Evolutionary conservation across 2,797 vertebrate species (phyloP).

Genomic region (Choloepus didactylus): DNA sequence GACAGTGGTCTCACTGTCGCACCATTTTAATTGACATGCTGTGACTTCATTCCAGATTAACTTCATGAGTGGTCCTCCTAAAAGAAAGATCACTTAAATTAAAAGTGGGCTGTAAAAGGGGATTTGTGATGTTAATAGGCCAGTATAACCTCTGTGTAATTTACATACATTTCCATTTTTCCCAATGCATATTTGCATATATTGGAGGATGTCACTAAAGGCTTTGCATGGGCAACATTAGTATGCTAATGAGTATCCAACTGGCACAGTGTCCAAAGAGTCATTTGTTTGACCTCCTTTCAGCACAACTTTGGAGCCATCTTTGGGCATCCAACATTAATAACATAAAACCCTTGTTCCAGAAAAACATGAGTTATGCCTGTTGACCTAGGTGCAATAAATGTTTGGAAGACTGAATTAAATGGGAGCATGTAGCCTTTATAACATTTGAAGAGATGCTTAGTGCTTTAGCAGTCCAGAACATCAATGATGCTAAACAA

Average conservation of each 20-base stretch:
- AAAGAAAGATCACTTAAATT: slow-evolving; percentile 83
- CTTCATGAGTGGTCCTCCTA: slow-evolving; percentile 81
- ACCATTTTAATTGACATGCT: slow-evolving; percentile 82
- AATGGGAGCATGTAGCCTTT: not conserved
- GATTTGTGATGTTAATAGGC: slow-evolving; percentile 82
- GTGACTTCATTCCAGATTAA: slow-evolving; percentile 84
- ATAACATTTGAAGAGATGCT: not conserved
- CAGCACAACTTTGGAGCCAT: slow-evolving; percentile 58
- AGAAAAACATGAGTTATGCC: not conserved
- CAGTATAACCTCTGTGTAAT: slow-evolving; percentile 79
- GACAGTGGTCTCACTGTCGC: slow-evolving; percentile 75
- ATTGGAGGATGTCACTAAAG: slow-evolving; percentile 73
- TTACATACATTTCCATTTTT: slow-evolving; percentile 84
- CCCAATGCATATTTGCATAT: slow-evolving; percentile 78
- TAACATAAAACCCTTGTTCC: slow-evolving; percentile 46
- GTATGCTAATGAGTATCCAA: slow-evolving; percentile 78
- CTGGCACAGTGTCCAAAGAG: slow-evolving; percentile 77
- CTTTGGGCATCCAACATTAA: slow-evolving; percentile 44
- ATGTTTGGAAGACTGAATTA: slow-evolving; percentile 25
- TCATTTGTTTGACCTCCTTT: slow-evolving; percentile 78
- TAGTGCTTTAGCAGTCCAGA: not conserved
- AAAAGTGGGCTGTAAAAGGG: slow-evolving; percentile 81
- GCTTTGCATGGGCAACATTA: slow-evolving; percentile 72
- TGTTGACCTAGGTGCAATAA: slow-evolving; percentile 45
- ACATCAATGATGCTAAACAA: not conserved